Percentiles rank a stretch among this genome's conserved stretches.
Conservation (phyloP, 2,797 vertebrate species). For the Cephalopachus bancanus region DNA sequence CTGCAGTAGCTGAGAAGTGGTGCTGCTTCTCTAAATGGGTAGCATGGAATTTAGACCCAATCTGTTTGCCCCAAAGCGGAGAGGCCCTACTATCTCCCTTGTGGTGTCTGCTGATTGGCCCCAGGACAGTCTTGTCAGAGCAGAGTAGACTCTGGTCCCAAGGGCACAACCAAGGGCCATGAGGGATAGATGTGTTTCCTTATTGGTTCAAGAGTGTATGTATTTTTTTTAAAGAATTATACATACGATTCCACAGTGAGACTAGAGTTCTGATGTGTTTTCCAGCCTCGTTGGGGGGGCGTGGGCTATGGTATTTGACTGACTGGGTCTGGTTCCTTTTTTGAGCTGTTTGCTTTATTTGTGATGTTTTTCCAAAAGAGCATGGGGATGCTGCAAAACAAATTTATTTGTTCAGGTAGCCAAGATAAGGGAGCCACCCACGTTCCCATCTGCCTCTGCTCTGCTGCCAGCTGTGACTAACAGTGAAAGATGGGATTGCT, state of each 20-base stretch:
- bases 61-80: background rate
- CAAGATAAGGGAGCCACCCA: slow-evolving; percentile 29
- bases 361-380: background rate
- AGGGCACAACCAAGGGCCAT: background rate
- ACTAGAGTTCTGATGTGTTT: background rate
- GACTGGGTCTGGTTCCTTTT: background rate
- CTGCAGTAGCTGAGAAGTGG: background rate
- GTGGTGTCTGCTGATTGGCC: background rate
- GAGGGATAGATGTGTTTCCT: background rate
- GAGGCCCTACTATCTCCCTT: background rate
- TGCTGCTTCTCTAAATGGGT: background rate
- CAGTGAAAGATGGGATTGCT: slow-evolving; percentile 1
- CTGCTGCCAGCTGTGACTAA: slow-evolving; percentile 18
- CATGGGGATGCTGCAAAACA: background rate
- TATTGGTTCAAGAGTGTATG: background rate
- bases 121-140: background rate
- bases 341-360: background rate
- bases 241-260: background rate
- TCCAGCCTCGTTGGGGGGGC: background rate
- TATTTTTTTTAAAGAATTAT: too few relatives aligned
- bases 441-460: slow-evolving; percentile 42
- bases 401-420: slow-evolving; percentile 51
- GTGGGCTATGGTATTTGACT: background rate
- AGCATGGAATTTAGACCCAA: background rate
- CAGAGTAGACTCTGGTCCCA: background rate